These are phyloP conservation scores for Rafetus swinhoei DNA, from an alignment of 2,113 vertebrate genomes.

Conservation along the genomic window DNA sequence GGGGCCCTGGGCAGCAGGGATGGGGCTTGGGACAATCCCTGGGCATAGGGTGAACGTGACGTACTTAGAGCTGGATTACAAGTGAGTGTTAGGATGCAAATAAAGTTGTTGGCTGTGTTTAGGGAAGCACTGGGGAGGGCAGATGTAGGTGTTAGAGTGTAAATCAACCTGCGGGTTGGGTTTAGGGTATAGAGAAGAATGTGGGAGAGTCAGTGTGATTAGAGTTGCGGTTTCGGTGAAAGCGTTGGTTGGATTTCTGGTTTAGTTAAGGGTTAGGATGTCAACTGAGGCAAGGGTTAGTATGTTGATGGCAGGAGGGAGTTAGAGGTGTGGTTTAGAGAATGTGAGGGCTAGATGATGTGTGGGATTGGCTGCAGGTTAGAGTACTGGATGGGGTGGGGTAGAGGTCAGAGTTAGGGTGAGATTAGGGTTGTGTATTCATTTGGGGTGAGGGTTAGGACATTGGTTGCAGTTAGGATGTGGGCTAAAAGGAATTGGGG, in stretches of 20 bases:
- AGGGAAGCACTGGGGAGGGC: neutral
- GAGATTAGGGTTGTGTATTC: neutral
- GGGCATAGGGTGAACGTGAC: neutral
- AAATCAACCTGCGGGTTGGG: too few relatives aligned
- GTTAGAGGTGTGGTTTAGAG: neutral
- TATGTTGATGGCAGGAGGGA: neutral
- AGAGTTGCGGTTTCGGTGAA: neutral
- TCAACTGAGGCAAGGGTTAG: neutral
- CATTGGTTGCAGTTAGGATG: accelerated
- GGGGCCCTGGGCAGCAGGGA: too few relatives aligned
- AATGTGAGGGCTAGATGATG: neutral
- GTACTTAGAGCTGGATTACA: neutral
- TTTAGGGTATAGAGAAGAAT: neutral
- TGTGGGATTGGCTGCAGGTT: neutral
- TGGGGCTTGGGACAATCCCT: neutral
- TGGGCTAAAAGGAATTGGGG: neutral
- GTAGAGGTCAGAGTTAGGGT: neutral
- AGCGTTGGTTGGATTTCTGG: neutral
- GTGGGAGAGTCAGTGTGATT: neutral
- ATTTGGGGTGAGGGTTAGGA: neutral
- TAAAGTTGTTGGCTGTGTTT: neutral
- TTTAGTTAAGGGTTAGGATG: neutral
- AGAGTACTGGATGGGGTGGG: neutral
- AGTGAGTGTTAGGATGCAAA: neutral
- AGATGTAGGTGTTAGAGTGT: neutral